phyloP scores from a whole-genome alignment of 2,113 vertebrate species.

The Gambusia holbrooki region DNA sequence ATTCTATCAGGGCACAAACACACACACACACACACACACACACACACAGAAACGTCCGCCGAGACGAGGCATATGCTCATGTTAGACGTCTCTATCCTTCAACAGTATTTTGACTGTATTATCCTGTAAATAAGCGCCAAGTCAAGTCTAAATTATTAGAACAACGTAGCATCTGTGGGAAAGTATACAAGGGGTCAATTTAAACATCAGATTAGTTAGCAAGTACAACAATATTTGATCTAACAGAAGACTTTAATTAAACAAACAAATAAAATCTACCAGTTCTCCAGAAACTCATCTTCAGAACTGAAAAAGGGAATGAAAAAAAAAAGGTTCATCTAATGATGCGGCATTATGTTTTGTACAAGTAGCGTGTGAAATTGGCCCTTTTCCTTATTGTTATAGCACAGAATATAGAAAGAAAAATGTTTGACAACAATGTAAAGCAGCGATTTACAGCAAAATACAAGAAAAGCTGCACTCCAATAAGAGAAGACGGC shows the following conservation, averaged over 20 bases:
- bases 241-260: too few species aligned
- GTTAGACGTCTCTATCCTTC: slow-evolving; percentile 6
- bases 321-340: too few species aligned
- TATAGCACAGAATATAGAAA: slow-evolving; percentile 35
- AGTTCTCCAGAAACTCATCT: too few species aligned
- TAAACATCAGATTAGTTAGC: not conserved
- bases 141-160: not conserved
- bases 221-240: too few species aligned
- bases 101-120: not conserved
- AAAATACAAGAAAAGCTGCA: slow-evolving; percentile 51
- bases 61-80: not conserved
- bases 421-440: slow-evolving; percentile 27
- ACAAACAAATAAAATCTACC: too few species aligned
- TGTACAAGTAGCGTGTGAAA: not conserved
- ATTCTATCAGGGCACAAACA: slow-evolving; percentile 60
- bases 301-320: too few species aligned
- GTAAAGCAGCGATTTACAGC: slow-evolving; percentile 26
- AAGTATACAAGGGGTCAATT: not conserved
- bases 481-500: slow-evolving; percentile 5
- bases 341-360: not conserved
- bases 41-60: slow-evolving; percentile 17
- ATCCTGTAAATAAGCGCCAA: not conserved
- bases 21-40: slow-evolving; percentile 12
- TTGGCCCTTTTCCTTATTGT: slow-evolving; percentile 16
- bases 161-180: not conserved